A percentile compares a stretch with the other conserved stretches of the same genome.
phyloP scores from a whole-genome alignment of 1,140 invertebrate genomes.

The Saccostrea cuccullata region DNA sequence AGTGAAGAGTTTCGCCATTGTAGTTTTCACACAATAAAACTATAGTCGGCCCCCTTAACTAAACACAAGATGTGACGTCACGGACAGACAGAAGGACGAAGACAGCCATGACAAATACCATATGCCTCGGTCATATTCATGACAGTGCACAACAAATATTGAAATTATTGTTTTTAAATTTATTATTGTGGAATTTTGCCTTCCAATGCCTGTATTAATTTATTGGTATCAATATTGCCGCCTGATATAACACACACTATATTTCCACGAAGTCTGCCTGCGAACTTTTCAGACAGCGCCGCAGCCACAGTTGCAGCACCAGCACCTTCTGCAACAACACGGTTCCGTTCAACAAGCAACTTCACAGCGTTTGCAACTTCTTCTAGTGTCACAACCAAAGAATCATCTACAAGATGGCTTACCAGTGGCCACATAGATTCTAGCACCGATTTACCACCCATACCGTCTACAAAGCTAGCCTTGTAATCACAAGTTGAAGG shows the following conservation, averaged over 20 bases:
- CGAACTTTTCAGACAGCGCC: conserved; percentile 64
- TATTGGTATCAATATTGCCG: conserved; percentile 71
- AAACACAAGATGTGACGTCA: no score
- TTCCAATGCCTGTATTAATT: conserved; percentile 65
- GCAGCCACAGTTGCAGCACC: conserved; percentile 72
- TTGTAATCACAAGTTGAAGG: conserved; percentile 59
- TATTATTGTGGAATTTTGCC: conserved; percentile 63
- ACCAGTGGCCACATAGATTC: conserved; percentile 73
- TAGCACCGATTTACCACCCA: conserved; percentile 69
- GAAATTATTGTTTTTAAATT: background rate
- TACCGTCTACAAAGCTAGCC: conserved; percentile 73
- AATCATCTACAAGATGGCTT: conserved; percentile 62
- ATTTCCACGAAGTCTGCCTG: conserved; percentile 58
- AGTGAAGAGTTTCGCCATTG: no score
- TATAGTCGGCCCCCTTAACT: no score
- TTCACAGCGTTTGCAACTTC: conserved; percentile 69
- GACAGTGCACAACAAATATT: background rate
- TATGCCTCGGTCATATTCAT: no score
- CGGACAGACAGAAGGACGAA: no score
- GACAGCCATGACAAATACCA: no score
- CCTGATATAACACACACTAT: conserved; percentile 74
- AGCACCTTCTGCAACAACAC: conserved; percentile 72
- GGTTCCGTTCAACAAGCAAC: conserved; percentile 68
- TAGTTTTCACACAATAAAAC: no score
- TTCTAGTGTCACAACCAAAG: conserved; percentile 67